Conservation (phyloP, 2,797 vertebrate species). For the Diceros bicornis region DNA sequence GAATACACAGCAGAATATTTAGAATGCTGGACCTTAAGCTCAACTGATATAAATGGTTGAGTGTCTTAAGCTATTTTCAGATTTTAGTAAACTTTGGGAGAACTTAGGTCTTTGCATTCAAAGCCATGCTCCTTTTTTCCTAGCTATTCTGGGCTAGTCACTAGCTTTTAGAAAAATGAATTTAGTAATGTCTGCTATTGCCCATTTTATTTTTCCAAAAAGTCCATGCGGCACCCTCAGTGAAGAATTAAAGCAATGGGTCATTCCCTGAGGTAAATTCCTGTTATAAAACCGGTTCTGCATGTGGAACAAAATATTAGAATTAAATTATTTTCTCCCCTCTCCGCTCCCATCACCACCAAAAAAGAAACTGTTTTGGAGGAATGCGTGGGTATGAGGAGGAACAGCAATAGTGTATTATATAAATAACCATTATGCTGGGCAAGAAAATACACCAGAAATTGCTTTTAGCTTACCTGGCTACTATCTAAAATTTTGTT, state of each 20-base stretch:
- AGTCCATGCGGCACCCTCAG: not conserved
- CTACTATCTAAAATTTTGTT: constrained; percentile 75
- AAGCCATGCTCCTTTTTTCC: not conserved
- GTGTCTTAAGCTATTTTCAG: not conserved
- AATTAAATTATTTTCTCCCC: constrained; percentile 10
- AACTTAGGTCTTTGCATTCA: not conserved
- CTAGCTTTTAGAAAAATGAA: constrained; percentile 2
- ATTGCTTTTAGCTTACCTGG: constrained; percentile 51
- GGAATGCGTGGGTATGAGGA: not conserved
- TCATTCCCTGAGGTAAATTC: not conserved
- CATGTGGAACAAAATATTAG: constrained; percentile 7
- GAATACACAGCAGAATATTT: not conserved
- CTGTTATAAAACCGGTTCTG: constrained; percentile 13
- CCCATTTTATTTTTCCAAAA: not conserved
- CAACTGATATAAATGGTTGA: not conserved
- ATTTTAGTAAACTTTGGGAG: constrained; percentile 53
- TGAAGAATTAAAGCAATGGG: constrained; percentile 22
- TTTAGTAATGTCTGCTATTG: not conserved
- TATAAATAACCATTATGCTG: not conserved
- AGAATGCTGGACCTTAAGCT: not conserved
- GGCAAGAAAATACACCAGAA: not conserved
- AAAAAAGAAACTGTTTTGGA: constrained; percentile 15
- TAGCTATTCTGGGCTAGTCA: not conserved
- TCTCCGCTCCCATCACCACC: not conserved
- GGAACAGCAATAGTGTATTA: not conserved